These are phyloP conservation scores for Porites cylindrica DNA, from an alignment of 92 coral and sea anemone species.

Conservation along the genomic window DNA sequence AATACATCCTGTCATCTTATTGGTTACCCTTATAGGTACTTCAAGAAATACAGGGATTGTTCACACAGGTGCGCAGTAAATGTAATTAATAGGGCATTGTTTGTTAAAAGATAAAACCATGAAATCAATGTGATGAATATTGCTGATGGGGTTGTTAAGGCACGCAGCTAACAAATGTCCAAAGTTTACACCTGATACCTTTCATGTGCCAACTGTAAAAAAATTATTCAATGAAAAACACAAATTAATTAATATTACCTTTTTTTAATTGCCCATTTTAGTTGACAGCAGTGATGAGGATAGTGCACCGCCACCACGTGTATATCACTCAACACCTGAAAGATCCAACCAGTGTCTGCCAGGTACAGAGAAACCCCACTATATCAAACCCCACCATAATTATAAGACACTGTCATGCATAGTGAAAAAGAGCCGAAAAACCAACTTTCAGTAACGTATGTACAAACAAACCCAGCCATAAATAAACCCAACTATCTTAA, in stretches of 20 bases:
- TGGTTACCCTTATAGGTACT: conserved; percentile 18
- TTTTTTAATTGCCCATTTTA: conserved; percentile 6
- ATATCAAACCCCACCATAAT: background rate
- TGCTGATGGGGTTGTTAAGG: conserved; percentile 17
- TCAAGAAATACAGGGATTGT: conserved; percentile 29
- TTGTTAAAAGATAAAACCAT: conserved; percentile 11
- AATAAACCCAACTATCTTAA: background rate
- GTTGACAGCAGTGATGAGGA: conserved; percentile 38
- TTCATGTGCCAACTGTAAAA: conserved; percentile 2
- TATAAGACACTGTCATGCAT: background rate
- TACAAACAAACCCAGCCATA: conserved; percentile 7
- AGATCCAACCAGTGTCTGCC: conserved; percentile 20
- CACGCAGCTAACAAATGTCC: conserved; percentile 17
- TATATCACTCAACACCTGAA: conserved; percentile 29
- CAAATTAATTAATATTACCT: background rate
- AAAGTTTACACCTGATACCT: conserved; percentile 2
- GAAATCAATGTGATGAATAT: conserved; percentile 6
- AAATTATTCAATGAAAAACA: conserved; percentile 7
- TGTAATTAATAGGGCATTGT: conserved; percentile 13
- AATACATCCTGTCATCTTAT: conserved; percentile 24
- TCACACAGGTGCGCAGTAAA: conserved; percentile 25
- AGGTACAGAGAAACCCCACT: background rate
- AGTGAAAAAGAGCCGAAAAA: background rate
- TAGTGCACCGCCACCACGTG: conserved; percentile 18
- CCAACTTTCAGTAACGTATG: background rate